Evolutionary conservation across 2,797 vertebrate species (phyloP).

Genomic region (Crax fasciolata): DNA sequence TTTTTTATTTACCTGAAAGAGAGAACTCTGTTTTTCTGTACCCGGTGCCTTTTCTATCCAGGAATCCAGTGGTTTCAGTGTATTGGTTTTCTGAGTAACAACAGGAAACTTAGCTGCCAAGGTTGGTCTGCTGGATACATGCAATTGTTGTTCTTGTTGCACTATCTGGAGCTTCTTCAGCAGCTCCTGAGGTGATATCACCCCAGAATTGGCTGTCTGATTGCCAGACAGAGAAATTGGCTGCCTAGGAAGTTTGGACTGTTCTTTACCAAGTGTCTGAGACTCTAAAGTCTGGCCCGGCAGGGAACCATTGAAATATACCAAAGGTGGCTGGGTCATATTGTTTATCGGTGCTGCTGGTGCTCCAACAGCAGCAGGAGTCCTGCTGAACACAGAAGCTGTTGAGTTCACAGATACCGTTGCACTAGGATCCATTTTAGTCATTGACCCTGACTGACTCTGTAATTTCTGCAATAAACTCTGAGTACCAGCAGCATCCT

Average conservation of each 20-base stretch:
- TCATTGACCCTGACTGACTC: neutral
- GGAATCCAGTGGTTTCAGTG: conserved; percentile 73
- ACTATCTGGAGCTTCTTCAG: conserved; percentile 91
- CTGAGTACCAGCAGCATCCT: conserved; percentile 54
- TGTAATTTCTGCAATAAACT: conserved; percentile 79
- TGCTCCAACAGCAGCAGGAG: conserved; percentile 26
- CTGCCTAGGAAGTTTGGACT: conserved; percentile 59
- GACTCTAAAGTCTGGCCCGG: conserved; percentile 60
- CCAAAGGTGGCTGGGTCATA: conserved; percentile 77
- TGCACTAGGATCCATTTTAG: conserved; percentile 6
- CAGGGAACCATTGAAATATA: conserved; percentile 79
- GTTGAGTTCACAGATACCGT: neutral
- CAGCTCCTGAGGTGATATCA: conserved; percentile 91
- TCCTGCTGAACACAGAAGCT: conserved; percentile 16
- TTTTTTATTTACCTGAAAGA: conserved; percentile 85
- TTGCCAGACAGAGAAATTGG: conserved; percentile 51
- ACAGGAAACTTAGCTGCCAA: conserved; percentile 91
- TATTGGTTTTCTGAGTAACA: conserved; percentile 45
- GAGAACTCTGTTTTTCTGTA: conserved; percentile 81
- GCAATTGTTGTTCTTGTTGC: conserved; percentile 90
- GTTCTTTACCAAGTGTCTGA: conserved; percentile 64
- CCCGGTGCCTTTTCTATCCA: conserved; percentile 77
- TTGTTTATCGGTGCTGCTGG: conserved; percentile 1
- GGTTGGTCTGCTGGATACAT: conserved; percentile 76
- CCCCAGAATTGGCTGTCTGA: conserved; percentile 73